Conservation (phyloP, 2,797 vertebrate species). For the Semotilus atromaculatus region DNA sequence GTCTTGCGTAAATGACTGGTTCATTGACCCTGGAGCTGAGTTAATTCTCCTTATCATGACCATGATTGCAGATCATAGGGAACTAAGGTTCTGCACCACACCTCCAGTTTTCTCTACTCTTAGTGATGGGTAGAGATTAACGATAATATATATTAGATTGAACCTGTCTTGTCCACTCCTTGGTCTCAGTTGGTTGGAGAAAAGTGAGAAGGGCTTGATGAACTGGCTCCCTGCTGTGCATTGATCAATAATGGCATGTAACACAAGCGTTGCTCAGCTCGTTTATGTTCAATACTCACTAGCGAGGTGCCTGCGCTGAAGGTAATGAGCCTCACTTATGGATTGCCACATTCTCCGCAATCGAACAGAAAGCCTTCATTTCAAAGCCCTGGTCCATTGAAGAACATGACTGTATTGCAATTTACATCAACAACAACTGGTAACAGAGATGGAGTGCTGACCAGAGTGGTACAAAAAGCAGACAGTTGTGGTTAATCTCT, state of each 20-base stretch:
- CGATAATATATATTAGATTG: not conserved
- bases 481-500: not conserved
- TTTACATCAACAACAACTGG: conserved; percentile 27
- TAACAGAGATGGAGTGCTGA: conserved; percentile 11
- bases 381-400: conserved; percentile 23
- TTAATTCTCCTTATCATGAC: conserved; percentile 71
- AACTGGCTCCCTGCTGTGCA: conserved; percentile 43
- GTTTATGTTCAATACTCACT: conserved; percentile 50
- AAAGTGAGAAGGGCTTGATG: conserved; percentile 38
- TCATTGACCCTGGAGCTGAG: conserved; percentile 61
- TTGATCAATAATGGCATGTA: conserved; percentile 48
- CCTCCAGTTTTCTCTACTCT: conserved; percentile 3
- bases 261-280: conserved; percentile 44
- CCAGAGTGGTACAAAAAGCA: not conserved
- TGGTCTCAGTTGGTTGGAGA: not conserved
- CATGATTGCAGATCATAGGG: conserved; percentile 70
- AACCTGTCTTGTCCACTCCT: conserved; percentile 6
- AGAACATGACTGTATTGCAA: conserved; percentile 19
- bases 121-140: conserved; percentile 21
- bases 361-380: conserved; percentile 44
- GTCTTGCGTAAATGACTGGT: conserved; percentile 53
- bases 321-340: conserved; percentile 59
- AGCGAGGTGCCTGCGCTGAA: conserved; percentile 20
- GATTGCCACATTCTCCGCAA: conserved; percentile 53
- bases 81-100: conserved; percentile 61